These are phyloP conservation scores for Meteorus cinctellus DNA, from an alignment of 2,888 invertebrate genomes.

Conservation along the genomic window DNA sequence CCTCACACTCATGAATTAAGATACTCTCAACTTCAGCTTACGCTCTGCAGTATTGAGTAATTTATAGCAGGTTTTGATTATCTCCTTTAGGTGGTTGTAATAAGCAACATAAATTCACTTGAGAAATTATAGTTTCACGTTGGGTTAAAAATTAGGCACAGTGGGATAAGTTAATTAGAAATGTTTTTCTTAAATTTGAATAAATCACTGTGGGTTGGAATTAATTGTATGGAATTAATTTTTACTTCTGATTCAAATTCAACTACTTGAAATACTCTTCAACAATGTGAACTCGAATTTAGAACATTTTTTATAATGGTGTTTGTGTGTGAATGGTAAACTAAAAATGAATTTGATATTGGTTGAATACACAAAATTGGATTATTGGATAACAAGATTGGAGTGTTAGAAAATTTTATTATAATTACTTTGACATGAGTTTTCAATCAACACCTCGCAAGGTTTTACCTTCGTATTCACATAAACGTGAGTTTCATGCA, in stretches of 20 bases:
- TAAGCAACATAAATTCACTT: slow-evolving; percentile 2
- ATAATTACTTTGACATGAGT: background rate
- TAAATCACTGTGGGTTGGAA: background rate
- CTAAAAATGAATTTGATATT: background rate
- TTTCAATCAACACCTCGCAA: background rate
- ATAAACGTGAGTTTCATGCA: background rate
- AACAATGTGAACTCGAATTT: too few species aligned
- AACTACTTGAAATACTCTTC: too few species aligned
- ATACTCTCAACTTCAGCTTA: background rate
- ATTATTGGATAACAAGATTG: too few species aligned
- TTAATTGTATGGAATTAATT: background rate
- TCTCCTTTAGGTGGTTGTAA: background rate
- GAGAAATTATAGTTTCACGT: background rate
- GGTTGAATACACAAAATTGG: background rate
- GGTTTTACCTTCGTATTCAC: background rate
- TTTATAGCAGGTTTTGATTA: slow-evolving; percentile 10
- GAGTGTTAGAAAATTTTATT: background rate
- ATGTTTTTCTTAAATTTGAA: background rate
- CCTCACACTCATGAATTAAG: background rate
- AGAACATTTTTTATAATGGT: too few species aligned
- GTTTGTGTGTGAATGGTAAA: too few species aligned
- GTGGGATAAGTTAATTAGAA: too few species aligned
- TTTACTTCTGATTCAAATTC: too few species aligned
- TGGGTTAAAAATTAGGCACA: background rate
- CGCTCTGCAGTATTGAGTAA: background rate